phyloP scores from a whole-genome alignment of 2,113 vertebrate species.

The Campylomormyrus numenius region DNA sequence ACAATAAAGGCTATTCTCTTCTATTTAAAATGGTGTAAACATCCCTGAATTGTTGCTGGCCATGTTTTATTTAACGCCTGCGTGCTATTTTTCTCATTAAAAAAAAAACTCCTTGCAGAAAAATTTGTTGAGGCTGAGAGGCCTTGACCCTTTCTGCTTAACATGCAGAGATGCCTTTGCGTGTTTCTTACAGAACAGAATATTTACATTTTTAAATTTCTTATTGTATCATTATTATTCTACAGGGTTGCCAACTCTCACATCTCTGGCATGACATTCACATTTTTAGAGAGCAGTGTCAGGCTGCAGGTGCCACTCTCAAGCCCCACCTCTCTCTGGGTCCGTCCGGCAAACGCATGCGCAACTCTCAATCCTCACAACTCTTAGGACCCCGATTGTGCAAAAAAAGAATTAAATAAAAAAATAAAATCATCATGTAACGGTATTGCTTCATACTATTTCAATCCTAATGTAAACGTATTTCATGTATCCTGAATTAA shows the following conservation, averaged over 20 bases:
- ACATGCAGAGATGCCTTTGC: neutral
- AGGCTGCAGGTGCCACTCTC: neutral
- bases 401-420: no score
- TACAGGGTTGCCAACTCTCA: neutral
- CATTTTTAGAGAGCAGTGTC: neutral
- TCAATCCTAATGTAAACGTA: no score
- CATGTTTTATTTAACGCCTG: neutral
- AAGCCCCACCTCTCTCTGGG: neutral
- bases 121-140: neutral
- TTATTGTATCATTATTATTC: neutral
- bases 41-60: neutral
- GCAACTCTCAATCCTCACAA: neutral
- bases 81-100: no score
- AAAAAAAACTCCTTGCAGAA: neutral
- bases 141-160: neutral
- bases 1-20: neutral
- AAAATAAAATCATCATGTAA: no score
- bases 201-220: neutral
- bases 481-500: no score
- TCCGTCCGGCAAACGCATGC: neutral
- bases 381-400: no score
- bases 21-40: neutral
- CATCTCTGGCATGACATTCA: neutral
- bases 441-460: no score
- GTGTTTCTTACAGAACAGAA: neutral